Evolutionary conservation across 2,888 invertebrate species (phyloP).

Genomic region (Apotomis capreana): DNA sequence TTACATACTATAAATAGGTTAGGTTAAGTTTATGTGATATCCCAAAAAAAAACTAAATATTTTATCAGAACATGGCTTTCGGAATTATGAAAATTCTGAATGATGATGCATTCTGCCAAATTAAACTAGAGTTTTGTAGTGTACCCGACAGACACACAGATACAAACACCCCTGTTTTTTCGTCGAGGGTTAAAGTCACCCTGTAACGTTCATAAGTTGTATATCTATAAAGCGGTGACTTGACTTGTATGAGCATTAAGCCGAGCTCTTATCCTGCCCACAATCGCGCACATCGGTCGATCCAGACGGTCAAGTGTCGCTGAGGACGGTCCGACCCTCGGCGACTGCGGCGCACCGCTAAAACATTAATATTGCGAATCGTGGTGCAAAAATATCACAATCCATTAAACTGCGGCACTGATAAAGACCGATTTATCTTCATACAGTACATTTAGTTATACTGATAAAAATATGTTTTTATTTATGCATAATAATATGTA

Average conservation of each 20-base stretch:
- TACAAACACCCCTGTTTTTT: not conserved
- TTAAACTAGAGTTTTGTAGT: too few relatives aligned
- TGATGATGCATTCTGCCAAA: too few relatives aligned
- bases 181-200: not conserved
- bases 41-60: too few relatives aligned
- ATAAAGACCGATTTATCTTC: not conserved
- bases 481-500: too few relatives aligned
- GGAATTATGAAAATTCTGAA: too few relatives aligned
- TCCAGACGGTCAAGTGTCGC: not conserved
- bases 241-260: not conserved
- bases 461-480: too few relatives aligned
- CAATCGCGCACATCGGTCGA: not conserved
- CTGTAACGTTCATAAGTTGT: not conserved
- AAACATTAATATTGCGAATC: conserved; percentile 12
- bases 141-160: too few relatives aligned
- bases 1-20: too few relatives aligned
- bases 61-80: too few relatives aligned
- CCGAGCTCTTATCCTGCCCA: not conserved
- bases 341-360: not conserved
- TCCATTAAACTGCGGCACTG: conserved; percentile 9
- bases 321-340: not conserved
- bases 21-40: too few relatives aligned
- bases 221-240: not conserved
- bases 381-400: conserved; percentile 17
- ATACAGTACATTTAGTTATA: too few relatives aligned